Percentiles rank a stretch among this genome's conserved stretches.
Evolutionary conservation across 2,888 invertebrate genomes (phyloP).

Genomic region (Isotomurus palustris): DNA sequence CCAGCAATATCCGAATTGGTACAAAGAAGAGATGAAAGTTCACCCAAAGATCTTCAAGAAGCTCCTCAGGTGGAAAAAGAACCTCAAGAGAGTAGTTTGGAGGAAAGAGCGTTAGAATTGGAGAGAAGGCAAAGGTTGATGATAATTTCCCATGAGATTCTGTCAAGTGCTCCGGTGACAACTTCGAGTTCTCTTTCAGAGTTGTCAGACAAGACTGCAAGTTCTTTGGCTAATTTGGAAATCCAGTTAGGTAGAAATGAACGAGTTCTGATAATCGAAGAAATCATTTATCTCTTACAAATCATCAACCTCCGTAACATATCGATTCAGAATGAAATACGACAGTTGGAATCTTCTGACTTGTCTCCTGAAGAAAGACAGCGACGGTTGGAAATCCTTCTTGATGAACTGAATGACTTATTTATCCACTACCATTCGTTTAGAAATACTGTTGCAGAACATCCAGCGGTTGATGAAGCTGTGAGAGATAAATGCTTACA

Average conservation of each 20-base stretch:
- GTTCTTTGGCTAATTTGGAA: not conserved
- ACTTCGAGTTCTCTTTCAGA: no score
- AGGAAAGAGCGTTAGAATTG: no score
- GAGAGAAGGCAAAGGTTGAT: no score
- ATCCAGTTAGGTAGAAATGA: not conserved
- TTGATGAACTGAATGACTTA: conserved; percentile 50
- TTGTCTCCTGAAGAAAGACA: conserved; percentile 7
- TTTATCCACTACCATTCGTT: conserved; percentile 54
- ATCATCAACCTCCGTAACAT: conserved; percentile 79
- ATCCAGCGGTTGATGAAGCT: not conserved
- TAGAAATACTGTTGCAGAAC: not conserved
- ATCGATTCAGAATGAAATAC: conserved; percentile 75
- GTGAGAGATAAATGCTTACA: not conserved
- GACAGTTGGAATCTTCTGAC: conserved; percentile 51
- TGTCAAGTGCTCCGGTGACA: no score
- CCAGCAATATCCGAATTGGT: not conserved
- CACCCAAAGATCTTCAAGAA: not conserved
- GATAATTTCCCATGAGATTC: no score
- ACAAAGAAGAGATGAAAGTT: not conserved
- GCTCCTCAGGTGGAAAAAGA: not conserved
- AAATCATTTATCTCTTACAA: conserved; percentile 65
- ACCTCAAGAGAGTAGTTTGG: not conserved
- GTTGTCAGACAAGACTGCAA: not conserved
- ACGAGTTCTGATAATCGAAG: conserved; percentile 55
- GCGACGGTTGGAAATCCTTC: not conserved